Evolutionary conservation across 1,140 invertebrate species (phyloP).

Genomic region (Papilio dardanus): DNA sequence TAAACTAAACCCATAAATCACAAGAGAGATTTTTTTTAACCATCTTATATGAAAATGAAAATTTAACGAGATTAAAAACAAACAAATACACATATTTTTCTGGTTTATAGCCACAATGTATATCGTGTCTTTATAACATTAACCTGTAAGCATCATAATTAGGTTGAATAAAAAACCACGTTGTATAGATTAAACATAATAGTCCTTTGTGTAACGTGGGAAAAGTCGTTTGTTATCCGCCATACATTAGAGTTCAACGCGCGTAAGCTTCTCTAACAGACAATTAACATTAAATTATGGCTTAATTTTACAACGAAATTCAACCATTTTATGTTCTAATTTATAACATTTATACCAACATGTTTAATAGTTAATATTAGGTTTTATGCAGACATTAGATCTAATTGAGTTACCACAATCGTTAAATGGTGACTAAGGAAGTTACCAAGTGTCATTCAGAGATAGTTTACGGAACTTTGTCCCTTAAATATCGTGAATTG

Average conservation of each 20-base stretch:
- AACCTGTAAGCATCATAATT: conserved; percentile 16
- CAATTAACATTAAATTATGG: conserved; percentile 36
- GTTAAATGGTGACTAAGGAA: background rate
- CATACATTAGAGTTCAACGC: conserved; percentile 37
- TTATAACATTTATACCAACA: background rate
- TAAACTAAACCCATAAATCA: too few species aligned
- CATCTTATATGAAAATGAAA: too few species aligned
- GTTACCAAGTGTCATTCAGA: background rate
- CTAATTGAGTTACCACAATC: background rate
- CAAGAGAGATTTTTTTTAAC: too few species aligned
- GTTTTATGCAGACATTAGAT: background rate
- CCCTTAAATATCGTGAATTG: too few species aligned
- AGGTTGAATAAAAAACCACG: conserved; percentile 26
- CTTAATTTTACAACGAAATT: conserved; percentile 31
- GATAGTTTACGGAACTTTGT: too few species aligned
- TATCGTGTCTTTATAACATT: conserved; percentile 25
- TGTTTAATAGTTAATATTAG: background rate
- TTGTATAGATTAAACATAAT: conserved; percentile 33
- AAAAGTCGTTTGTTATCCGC: conserved; percentile 22
- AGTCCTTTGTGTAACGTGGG: conserved; percentile 37
- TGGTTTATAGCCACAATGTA: background rate
- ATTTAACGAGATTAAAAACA: too few species aligned
- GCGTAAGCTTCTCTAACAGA: conserved; percentile 25
- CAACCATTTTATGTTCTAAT: conserved; percentile 18
- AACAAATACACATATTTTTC: background rate